Conservation (phyloP, 2,113 vertebrate species). For the Chionomys nivalis region DNA sequence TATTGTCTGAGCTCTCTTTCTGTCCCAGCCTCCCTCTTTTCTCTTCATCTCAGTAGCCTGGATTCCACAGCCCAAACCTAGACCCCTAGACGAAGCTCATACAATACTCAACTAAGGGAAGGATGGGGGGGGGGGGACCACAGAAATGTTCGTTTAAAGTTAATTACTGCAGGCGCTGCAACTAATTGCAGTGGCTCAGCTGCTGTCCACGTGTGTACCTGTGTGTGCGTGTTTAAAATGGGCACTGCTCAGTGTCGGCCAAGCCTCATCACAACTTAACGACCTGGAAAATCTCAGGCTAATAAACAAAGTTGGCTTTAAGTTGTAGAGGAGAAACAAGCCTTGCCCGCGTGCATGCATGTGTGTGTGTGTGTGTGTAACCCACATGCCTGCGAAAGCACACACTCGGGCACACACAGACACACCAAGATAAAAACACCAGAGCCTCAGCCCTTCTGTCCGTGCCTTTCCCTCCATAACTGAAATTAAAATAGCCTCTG, state of each 20-base stretch:
- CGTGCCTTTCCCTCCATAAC: conserved; percentile 75
- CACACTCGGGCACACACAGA: neutral
- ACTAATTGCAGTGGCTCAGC: conserved; percentile 77
- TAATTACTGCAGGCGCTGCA: conserved; percentile 59
- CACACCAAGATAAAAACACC: conserved; percentile 14
- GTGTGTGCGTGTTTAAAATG: conserved; percentile 75
- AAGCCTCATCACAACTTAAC: conserved; percentile 81
- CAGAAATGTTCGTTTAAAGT: conserved; percentile 75
- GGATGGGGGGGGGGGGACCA: neutral
- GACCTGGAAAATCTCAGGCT: conserved; percentile 83
- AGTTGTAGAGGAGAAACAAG: conserved; percentile 78
- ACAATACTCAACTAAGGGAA: conserved; percentile 43
- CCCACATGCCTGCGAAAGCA: neutral
- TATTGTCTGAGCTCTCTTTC: neutral
- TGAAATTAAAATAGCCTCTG: conserved; percentile 78
- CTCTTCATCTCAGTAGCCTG: neutral
- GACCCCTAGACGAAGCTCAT: neutral
- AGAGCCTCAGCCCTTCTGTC: conserved; percentile 72
- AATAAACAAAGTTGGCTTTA: conserved; percentile 86
- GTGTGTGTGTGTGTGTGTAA: neutral
- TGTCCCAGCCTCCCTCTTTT: neutral
- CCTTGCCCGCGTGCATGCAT: neutral
- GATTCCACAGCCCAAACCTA: neutral
- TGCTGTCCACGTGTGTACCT: conserved; percentile 74
- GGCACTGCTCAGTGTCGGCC: conserved; percentile 75